A percentile compares a stretch with the other conserved stretches of the same genome.
Evolutionary conservation across 2,888 invertebrate species (phyloP).

Genomic region (Toxonevra muliebris): DNA sequence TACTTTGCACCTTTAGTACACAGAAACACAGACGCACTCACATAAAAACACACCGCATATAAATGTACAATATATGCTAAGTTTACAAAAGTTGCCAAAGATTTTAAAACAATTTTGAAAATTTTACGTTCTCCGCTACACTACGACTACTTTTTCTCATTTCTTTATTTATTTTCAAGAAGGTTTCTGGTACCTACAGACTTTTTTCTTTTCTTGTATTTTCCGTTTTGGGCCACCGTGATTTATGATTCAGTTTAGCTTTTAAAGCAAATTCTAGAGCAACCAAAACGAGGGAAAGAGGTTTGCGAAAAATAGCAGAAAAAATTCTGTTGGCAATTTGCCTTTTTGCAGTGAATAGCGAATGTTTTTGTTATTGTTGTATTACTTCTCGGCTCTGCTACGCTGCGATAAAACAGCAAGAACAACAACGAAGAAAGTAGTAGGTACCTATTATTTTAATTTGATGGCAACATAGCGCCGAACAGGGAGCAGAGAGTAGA

Average conservation of each 20-base stretch:
- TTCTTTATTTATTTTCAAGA: no score
- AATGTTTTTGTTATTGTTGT: slow-evolving; percentile 14
- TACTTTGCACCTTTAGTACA: no score
- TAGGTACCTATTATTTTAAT: neutral
- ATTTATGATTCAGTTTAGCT: slow-evolving; percentile 1
- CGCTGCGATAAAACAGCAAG: neutral
- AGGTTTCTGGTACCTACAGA: no score
- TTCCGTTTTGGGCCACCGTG: neutral
- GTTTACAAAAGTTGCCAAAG: neutral
- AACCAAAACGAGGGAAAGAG: no score
- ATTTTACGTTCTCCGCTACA: neutral
- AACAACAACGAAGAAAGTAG: neutral
- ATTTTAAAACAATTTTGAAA: neutral
- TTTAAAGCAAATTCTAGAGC: no score
- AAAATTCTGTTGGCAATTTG: slow-evolving; percentile 35
- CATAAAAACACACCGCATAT: no score
- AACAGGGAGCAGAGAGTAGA: neutral
- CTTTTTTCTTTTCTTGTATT: no score
- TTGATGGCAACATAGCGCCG: neutral
- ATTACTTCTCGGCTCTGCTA: neutral
- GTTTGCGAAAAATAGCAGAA: no score
- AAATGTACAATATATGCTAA: no score
- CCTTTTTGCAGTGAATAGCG: slow-evolving; percentile 16
- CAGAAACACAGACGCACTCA: no score
- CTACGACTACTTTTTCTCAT: neutral